Percentiles rank a stretch among this genome's conserved stretches.
These are phyloP conservation scores for Accipiter virgatus DNA, from an alignment of 2,113 vertebrate species.

Conservation along the genomic window DNA sequence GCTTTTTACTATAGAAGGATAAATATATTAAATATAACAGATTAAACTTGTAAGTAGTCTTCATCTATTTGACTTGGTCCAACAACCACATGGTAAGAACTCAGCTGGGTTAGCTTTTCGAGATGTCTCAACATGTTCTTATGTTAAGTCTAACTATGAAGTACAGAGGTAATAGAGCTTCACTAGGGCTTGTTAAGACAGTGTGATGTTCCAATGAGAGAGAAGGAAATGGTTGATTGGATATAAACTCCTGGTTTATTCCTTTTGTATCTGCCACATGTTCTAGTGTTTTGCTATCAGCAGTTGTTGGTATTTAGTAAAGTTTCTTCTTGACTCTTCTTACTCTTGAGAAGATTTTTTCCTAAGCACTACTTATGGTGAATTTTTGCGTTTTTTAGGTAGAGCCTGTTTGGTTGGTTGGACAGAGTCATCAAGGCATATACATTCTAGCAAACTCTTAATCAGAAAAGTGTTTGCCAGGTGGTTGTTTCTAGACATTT, in stretches of 20 bases:
- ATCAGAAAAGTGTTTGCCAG: neutral
- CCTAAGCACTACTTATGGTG: neutral
- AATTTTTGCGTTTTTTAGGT: neutral
- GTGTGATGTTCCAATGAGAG: neutral
- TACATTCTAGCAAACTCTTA: neutral
- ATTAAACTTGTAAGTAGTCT: neutral
- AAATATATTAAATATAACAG: neutral
- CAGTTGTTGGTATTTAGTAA: too few species aligned
- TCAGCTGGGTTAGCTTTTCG: neutral
- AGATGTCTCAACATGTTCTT: neutral
- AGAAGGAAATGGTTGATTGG: neutral
- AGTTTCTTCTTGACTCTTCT: neutral
- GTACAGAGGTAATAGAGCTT: neutral
- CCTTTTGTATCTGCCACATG: neutral
- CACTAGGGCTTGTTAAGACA: neutral
- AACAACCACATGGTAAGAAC: rapidly evolving
- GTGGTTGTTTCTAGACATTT: neutral
- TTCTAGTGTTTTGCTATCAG: neutral
- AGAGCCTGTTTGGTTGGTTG: neutral
- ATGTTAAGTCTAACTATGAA: neutral
- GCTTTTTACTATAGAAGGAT: neutral
- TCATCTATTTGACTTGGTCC: neutral
- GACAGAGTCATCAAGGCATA: neutral
- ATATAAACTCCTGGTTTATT: neutral
- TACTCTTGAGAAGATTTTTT: neutral